These are phyloP conservation scores for Pipa parva DNA, from an alignment of 2,113 vertebrate species.

Conservation along the genomic window DNA sequence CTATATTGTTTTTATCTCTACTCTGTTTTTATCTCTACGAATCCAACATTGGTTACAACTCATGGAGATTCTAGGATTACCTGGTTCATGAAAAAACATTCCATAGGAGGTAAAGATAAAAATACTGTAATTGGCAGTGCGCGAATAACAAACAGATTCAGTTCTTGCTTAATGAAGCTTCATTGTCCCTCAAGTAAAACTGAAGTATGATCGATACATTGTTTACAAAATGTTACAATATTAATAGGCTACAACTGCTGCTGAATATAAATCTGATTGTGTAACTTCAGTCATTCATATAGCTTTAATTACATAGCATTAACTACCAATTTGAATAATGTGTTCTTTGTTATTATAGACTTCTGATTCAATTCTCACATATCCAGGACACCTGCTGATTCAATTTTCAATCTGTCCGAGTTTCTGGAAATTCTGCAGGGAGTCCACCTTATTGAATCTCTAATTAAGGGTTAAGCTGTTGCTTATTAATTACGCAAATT, in stretches of 20 bases:
- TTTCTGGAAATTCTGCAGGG: conserved; percentile 22
- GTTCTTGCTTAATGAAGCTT: background rate
- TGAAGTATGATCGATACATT: conserved; percentile 5
- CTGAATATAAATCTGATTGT: conserved; percentile 19
- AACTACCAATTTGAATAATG: conserved; percentile 41
- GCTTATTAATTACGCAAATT: conserved; percentile 33
- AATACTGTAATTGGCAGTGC: too few relatives aligned
- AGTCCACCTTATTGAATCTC: conserved; percentile 17
- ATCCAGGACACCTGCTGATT: conserved; percentile 40
- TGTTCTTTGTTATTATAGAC: conserved; percentile 37
- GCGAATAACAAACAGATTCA: too few relatives aligned
- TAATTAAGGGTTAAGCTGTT: conserved; percentile 40
- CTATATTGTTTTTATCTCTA: too few relatives aligned
- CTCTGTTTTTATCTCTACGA: too few relatives aligned
- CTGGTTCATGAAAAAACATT: too few relatives aligned
- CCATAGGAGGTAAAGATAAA: too few relatives aligned
- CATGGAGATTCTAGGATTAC: too few relatives aligned
- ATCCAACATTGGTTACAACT: too few relatives aligned
- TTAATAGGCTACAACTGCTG: conserved; percentile 17
- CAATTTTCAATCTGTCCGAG: conserved; percentile 42
- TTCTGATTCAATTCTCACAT: conserved; percentile 39
- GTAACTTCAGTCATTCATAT: conserved; percentile 27
- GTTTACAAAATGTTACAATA: conserved; percentile 10
- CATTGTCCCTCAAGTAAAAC: background rate
- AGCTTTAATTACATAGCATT: conserved; percentile 31